Conservation (phyloP, 2,888 invertebrate species). For the Perizoma flavofasciatum region DNA sequence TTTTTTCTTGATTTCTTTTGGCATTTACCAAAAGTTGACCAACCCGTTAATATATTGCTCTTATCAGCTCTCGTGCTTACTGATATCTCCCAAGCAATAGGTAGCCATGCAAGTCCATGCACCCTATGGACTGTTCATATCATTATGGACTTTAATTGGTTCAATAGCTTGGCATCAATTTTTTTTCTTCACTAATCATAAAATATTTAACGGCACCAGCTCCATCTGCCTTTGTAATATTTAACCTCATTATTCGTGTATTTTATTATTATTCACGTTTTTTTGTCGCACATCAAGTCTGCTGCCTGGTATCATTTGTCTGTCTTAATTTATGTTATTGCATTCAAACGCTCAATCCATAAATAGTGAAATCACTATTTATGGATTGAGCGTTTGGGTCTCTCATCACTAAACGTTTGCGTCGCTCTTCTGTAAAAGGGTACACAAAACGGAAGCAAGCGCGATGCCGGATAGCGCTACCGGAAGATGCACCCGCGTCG, state of each 20-base stretch:
- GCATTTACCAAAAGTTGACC: background rate
- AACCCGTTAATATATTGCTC: too few relatives aligned
- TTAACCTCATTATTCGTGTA: background rate
- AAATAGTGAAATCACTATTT: constrained; percentile 65
- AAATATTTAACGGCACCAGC: too few relatives aligned
- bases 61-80: too few relatives aligned
- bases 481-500: constrained; percentile 74
- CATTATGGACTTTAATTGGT: too few relatives aligned
- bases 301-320: background rate
- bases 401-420: constrained; percentile 55
- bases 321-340: constrained; percentile 4
- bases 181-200: too few relatives aligned
- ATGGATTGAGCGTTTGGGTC: constrained; percentile 52
- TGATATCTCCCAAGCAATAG: too few relatives aligned
- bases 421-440: constrained; percentile 58
- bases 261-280: background rate
- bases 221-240: too few relatives aligned
- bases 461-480: constrained; percentile 67
- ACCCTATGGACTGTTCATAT: too few relatives aligned
- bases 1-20: background rate
- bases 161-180: too few relatives aligned
- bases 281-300: too few relatives aligned
- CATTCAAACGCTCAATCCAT: constrained; percentile 36
- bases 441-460: constrained; percentile 70
- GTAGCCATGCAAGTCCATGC: too few relatives aligned